phyloP scores from a whole-genome alignment of 1,140 invertebrate species.

The Oppia nitens region DNA sequence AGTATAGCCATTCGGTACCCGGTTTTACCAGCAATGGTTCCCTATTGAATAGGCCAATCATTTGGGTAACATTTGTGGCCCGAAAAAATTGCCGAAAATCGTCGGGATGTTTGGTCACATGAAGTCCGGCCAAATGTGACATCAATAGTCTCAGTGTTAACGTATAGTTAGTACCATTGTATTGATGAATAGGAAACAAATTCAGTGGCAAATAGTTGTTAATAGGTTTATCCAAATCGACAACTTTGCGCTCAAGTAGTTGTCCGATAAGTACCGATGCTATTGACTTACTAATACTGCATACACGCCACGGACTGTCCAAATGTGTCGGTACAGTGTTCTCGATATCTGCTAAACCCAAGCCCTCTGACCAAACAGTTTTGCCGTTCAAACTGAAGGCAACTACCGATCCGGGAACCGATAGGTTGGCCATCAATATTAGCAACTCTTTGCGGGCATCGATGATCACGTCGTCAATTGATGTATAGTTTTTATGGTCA shows the following conservation, averaged over 20 bases:
- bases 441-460: no score
- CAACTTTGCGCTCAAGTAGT: not conserved
- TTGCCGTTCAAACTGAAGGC: no score
- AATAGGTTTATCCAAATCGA: not conserved
- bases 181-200: not conserved
- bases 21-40: not conserved
- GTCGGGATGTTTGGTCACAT: not conserved
- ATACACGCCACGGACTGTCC: not conserved
- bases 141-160: not conserved
- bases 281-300: not conserved
- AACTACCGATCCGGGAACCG: no score
- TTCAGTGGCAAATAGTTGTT: not conserved
- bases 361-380: no score
- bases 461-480: no score
- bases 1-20: not conserved
- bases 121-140: conserved; percentile 1
- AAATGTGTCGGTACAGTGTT: not conserved
- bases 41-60: not conserved
- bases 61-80: conserved; percentile 1
- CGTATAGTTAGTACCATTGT: not conserved
- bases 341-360: conserved; percentile 4
- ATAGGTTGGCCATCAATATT: no score
- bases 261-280: not conserved
- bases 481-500: no score
- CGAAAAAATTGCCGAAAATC: not conserved